Percentiles rank a stretch among this genome's conserved stretches.
Conservation (phyloP, 2,113 vertebrate genomes). For the Chaetops frenatus region DNA sequence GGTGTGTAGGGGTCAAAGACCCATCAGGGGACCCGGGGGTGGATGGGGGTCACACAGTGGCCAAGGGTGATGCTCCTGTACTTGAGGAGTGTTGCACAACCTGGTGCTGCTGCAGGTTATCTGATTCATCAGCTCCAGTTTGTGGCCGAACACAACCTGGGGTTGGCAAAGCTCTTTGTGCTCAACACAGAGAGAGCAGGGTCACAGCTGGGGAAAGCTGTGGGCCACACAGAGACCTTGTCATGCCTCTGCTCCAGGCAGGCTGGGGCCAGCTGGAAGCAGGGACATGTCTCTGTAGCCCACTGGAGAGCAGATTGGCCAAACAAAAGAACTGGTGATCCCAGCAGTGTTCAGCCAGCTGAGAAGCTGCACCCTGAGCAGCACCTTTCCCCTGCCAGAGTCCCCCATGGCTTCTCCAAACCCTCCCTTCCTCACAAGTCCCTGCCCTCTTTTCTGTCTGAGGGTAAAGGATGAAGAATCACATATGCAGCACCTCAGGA, state of each 20-base stretch:
- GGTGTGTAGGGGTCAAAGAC: neutral
- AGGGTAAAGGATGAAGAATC: neutral
- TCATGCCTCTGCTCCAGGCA: neutral
- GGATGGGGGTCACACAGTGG: neutral
- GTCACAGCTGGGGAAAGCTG: neutral
- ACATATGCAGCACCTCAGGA: rapidly evolving
- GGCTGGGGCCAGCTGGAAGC: neutral
- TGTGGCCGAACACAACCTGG: neutral
- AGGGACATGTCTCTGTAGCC: neutral
- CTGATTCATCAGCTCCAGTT: neutral
- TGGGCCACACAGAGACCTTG: neutral
- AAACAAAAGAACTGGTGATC: neutral
- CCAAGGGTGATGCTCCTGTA: neutral
- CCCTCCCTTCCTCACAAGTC: neutral
- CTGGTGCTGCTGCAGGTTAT: neutral
- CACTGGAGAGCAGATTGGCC: neutral
- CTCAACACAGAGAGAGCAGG: neutral
- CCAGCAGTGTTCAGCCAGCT: neutral
- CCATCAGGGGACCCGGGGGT: neutral
- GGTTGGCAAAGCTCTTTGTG: neutral
- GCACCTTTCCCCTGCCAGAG: neutral
- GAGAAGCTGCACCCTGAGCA: neutral
- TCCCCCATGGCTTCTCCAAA: neutral
- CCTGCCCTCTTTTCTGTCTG: neutral
- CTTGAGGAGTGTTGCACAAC: neutral